Evolutionary conservation across 2,888 invertebrate genomes (phyloP).

Genomic region (Drosophila cognata): DNA sequence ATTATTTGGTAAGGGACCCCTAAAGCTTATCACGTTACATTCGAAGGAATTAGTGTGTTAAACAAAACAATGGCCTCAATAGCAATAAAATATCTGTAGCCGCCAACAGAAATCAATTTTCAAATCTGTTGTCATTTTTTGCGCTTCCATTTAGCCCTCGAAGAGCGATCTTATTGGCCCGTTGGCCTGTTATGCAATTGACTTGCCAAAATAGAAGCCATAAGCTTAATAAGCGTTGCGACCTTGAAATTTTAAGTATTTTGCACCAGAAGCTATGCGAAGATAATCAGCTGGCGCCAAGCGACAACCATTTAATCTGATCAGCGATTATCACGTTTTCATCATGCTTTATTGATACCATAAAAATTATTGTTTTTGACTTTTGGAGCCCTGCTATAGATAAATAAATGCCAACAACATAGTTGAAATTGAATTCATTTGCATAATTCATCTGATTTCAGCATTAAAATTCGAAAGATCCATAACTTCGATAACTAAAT

Average conservation of each 20-base stretch:
- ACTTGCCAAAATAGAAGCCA: slow-evolving; percentile 61
- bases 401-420: slow-evolving; percentile 65
- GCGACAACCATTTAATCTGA: slow-evolving; percentile 75
- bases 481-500: slow-evolving; percentile 64
- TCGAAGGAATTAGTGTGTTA: slow-evolving; percentile 58
- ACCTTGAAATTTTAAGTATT: slow-evolving; percentile 73
- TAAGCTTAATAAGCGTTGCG: slow-evolving; percentile 76
- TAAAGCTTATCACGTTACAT: slow-evolving; percentile 59
- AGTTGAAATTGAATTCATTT: slow-evolving; percentile 69
- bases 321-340: slow-evolving; percentile 81
- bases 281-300: slow-evolving; percentile 81
- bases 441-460: slow-evolving; percentile 68
- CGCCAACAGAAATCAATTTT: slow-evolving; percentile 62
- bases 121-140: slow-evolving; percentile 31
- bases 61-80: slow-evolving; percentile 57
- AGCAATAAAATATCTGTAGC: slow-evolving; percentile 43
- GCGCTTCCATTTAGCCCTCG: slow-evolving; percentile 50
- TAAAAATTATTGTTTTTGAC: slow-evolving; percentile 76
- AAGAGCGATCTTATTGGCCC: slow-evolving; percentile 18
- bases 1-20: slow-evolving; percentile 33
- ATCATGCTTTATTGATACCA: slow-evolving; percentile 82
- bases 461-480: slow-evolving; percentile 61
- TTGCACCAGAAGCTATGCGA: slow-evolving; percentile 73
- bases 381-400: slow-evolving; percentile 56
- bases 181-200: slow-evolving; percentile 23